Evolutionary conservation across 1,140 invertebrate genomes (phyloP), one percentile per base, ranked within the genome.

Genomic region (Drosophila paulistorum): DNA sequence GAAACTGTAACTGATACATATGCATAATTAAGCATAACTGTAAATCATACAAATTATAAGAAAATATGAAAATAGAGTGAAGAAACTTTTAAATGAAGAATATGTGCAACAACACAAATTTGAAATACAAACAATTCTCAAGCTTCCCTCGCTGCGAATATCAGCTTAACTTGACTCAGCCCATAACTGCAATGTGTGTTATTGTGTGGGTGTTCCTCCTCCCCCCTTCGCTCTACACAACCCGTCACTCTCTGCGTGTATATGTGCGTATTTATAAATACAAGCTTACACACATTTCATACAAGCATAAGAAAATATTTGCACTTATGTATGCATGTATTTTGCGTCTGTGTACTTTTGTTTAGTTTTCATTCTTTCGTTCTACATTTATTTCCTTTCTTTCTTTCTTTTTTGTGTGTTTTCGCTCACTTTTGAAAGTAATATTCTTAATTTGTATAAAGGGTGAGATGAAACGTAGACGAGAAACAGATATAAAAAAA

Each of bases 291-390:
- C 82, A 48, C 45, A 51, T 51, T 68, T 79, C 79, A 77, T 74
- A 82, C 83, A 73, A 81, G 82, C 83, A 71, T 77, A 87, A 83
- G 83, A 87, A 87, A 86, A 87, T 86, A 86, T 86, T 86, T 86
- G 83, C 83, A 83, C 67, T 82, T 71, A 68, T 37, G 30, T 30
- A 30, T 30, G 30, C 6, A 7, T 30, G 30, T 78, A 54, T 48
- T 51, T 65, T 63, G 39, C 79, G 70, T 71, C 30, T 87, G 75
- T 87, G 79, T 87, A 79, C 79, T 86, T 86, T 86, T 86, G 67
- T 87, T 79, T 87, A 79, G 82, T 78, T 86, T 86, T 65, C 73
- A 67, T 65, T 13, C 45, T 11, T n/a, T 60, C 73, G 60, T 65
- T 13, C 37, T 11, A 11, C 51, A 35, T 17, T 60, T 59, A n/a